phyloP scores from a whole-genome alignment of 2,113 vertebrate species.

The Psilopsiagon aymara region DNA sequence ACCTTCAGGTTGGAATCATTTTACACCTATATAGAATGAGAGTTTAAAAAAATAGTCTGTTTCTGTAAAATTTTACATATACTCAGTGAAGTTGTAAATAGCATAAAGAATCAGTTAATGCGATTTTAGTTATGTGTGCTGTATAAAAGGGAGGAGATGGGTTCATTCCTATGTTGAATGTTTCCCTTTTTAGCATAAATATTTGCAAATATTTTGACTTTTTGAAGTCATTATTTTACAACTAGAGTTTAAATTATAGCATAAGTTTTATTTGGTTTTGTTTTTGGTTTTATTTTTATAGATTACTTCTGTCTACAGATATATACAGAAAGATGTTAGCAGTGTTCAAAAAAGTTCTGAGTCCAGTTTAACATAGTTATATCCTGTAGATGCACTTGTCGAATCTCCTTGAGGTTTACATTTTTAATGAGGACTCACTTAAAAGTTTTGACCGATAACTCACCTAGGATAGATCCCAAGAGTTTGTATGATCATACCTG shows the following conservation, averaged over 20 bases:
- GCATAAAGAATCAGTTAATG: neutral
- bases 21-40: neutral
- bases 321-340: neutral
- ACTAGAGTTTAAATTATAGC: neutral
- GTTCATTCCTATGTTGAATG: neutral
- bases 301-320: neutral
- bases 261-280: neutral
- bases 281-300: neutral
- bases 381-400: neutral
- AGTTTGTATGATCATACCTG: neutral
- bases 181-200: neutral
- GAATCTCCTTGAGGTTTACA: neutral
- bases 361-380: neutral
- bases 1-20: neutral
- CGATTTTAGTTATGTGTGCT: neutral
- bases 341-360: neutral
- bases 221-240: neutral
- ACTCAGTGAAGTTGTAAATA: neutral
- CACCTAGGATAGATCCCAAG: neutral
- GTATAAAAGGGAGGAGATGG: neutral
- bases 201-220: neutral
- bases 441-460: neutral
- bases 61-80: neutral
- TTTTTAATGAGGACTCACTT: neutral
- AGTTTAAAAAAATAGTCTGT: neutral